Evolutionary conservation across 2,113 vertebrate genomes (phyloP).

Genomic region (Arvicanthis niloticus): DNA sequence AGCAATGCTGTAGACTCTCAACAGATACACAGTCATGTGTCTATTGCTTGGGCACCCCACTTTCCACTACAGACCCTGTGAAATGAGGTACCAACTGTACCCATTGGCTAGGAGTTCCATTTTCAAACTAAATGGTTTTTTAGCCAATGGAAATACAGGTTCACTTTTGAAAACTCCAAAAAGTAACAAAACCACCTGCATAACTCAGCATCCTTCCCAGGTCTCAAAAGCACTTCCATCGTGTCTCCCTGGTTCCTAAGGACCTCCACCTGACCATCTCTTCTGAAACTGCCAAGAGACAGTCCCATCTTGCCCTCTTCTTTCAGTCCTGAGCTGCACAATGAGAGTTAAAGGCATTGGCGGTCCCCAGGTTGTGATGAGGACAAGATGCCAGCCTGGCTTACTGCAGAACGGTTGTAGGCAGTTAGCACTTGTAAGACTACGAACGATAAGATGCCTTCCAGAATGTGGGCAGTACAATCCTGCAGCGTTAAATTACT

Average conservation of each 20-base stretch:
- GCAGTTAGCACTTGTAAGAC: constrained; percentile 39
- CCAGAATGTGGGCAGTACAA: neutral
- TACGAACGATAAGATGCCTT: constrained; percentile 2
- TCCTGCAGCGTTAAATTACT: neutral
- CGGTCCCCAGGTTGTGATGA: neutral
- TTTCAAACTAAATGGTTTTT: constrained; percentile 4
- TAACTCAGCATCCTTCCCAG: neutral
- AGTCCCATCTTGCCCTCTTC: neutral
- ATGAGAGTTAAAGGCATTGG: neutral
- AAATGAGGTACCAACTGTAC: neutral
- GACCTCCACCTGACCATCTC: neutral
- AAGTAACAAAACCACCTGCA: neutral
- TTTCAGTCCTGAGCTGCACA: neutral
- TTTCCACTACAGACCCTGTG: neutral
- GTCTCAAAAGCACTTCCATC: neutral
- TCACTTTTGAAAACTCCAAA: neutral
- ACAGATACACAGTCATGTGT: rapidly evolving
- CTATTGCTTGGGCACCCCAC: neutral
- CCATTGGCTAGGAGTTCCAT: neutral
- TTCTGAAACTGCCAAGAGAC: neutral
- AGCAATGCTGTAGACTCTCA: neutral
- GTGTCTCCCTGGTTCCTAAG: neutral
- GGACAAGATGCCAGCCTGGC: neutral
- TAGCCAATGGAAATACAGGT: neutral
- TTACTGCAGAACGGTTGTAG: neutral